Evolutionary conservation across 2,888 invertebrate species (phyloP).

Genomic region (Anthophora plumipes): DNA sequence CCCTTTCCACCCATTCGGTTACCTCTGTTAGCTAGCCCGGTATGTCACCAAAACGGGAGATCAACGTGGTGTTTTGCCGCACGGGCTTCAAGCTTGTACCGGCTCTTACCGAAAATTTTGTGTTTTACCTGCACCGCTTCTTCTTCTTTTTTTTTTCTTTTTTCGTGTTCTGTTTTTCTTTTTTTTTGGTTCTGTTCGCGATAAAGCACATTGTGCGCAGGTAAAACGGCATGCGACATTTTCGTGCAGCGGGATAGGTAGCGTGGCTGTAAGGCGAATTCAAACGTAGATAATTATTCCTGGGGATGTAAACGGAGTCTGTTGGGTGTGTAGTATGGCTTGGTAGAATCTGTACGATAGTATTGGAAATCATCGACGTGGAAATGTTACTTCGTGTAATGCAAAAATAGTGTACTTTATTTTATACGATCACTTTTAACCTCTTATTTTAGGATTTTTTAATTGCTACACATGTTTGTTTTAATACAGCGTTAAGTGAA

Average conservation of each 20-base stretch:
- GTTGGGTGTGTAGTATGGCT: conserved; percentile 19
- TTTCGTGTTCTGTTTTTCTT: no score
- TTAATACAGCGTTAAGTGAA: no score
- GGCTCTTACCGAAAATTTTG: conserved; percentile 55
- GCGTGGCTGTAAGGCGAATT: conserved; percentile 52
- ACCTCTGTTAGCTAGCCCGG: conserved; percentile 51
- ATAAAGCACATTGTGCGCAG: conserved; percentile 43
- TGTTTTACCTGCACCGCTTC: conserved; percentile 63
- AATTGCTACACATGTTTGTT: no score
- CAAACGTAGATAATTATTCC: conserved; percentile 53
- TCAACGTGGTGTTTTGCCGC: conserved; percentile 62
- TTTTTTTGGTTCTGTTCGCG: conserved; percentile 15
- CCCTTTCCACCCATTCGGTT: conserved; percentile 51
- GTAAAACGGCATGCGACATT: conserved; percentile 47
- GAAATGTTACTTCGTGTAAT: conserved; percentile 30
- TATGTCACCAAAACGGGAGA: conserved; percentile 63
- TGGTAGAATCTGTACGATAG: conserved; percentile 31
- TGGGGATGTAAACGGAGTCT: conserved; percentile 8
- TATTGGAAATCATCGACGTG: conserved; percentile 30
- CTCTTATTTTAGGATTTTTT: no score
- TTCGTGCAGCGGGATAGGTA: conserved; percentile 33
- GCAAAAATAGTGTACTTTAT: no score
- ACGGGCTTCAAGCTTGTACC: conserved; percentile 15
- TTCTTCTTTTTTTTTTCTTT: no score
- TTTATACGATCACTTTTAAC: no score